Percentiles rank a stretch among this genome's conserved stretches.
phyloP scores from a whole-genome alignment of 2,797 vertebrate species.

The Limosa lapponica region DNA sequence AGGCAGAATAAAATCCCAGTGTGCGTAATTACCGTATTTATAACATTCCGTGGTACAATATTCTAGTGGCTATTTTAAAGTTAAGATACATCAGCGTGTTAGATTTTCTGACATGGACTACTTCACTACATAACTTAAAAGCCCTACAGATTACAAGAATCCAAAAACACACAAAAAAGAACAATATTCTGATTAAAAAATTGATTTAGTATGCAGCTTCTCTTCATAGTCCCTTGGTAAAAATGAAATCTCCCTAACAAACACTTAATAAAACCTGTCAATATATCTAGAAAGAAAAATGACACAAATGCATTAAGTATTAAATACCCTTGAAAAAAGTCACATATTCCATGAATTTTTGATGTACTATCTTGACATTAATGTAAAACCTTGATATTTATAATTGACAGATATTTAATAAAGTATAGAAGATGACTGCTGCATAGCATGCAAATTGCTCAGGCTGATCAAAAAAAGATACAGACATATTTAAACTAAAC shows the following conservation, averaged over 20 bases:
- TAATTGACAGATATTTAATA: constrained; percentile 92
- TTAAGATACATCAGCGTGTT: constrained; percentile 68
- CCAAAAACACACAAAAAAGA: constrained; percentile 73
- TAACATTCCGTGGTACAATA: constrained; percentile 37
- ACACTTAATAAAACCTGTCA: constrained; percentile 89
- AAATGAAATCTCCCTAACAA: constrained; percentile 85
- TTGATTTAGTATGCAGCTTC: constrained; percentile 81
- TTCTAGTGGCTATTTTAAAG: constrained; percentile 62
- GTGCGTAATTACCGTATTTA: constrained; percentile 66
- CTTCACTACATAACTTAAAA: constrained; percentile 62
- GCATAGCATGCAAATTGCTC: constrained; percentile 75
- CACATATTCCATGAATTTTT: constrained; percentile 88
- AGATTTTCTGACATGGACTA: constrained; percentile 65
- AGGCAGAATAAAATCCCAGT: constrained; percentile 15
- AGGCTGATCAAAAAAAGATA: constrained; percentile 71
- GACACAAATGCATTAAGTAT: constrained; percentile 89
- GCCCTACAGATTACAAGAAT: constrained; percentile 65
- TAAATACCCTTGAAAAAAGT: constrained; percentile 86
- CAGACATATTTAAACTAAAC: constrained; percentile 72
- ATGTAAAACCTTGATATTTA: constrained; percentile 89
- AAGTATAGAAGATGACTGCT: constrained; percentile 80
- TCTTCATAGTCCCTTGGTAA: constrained; percentile 81
- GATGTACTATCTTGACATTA: constrained; percentile 89
- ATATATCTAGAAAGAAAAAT: constrained; percentile 85
- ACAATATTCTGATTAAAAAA: constrained; percentile 80